Conservation (phyloP, 2,888 invertebrate species). For the Zhuqinia jingwanae region DNA sequence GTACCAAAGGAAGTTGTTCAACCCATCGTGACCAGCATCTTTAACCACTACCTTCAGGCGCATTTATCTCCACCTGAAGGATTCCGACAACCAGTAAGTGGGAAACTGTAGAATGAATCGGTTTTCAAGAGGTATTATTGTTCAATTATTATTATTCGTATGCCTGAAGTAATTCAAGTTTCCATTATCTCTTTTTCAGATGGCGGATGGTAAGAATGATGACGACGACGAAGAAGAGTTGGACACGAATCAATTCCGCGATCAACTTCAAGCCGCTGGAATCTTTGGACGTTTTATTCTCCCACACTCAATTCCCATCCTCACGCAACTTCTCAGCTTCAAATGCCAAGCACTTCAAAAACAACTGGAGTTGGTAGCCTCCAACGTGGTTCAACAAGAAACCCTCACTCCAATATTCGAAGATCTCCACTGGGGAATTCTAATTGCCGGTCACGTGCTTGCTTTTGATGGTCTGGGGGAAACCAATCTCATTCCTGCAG, state of each 20-base stretch:
- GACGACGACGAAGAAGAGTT: constrained; percentile 86
- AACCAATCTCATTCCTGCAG: constrained; percentile 85
- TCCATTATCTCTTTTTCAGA: constrained; percentile 22
- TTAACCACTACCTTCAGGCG: constrained; percentile 87
- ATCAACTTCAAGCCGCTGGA: constrained; percentile 89
- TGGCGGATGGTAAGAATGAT: constrained; percentile 80
- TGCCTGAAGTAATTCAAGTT: constrained; percentile 5
- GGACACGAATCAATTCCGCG: constrained; percentile 86
- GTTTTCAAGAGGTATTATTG: neutral
- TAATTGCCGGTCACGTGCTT: constrained; percentile 86
- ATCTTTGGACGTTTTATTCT: constrained; percentile 83
- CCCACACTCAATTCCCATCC: constrained; percentile 85
- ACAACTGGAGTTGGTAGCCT: constrained; percentile 74
- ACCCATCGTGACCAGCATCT: constrained; percentile 80
- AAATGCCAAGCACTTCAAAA: constrained; percentile 76
- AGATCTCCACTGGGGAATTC: constrained; percentile 94
- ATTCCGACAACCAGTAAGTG: constrained; percentile 83
- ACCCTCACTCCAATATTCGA: constrained; percentile 88
- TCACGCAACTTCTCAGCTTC: constrained; percentile 84
- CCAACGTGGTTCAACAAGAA: constrained; percentile 65
- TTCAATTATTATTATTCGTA: neutral
- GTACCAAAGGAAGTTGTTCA: constrained; percentile 82
- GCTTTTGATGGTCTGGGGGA: constrained; percentile 87
- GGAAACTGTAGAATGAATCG: neutral
- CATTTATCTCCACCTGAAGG: constrained; percentile 92